phyloP scores from a whole-genome alignment of 2,113 vertebrate genomes.

The Alosa alosa region DNA sequence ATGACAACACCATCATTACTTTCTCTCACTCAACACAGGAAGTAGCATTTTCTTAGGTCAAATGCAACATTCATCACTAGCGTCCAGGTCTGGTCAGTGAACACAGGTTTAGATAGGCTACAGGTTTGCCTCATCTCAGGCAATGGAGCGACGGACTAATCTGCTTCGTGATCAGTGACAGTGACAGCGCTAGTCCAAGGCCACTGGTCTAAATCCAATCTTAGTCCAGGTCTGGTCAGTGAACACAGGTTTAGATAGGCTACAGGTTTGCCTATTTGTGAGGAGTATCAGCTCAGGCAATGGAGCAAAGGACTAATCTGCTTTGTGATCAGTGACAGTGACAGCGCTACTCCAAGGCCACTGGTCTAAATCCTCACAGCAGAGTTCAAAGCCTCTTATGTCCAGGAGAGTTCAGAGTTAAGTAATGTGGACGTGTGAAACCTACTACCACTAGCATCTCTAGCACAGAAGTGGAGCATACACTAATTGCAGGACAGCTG shows the following conservation, averaged over 20 bases:
- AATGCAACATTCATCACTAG: background rate
- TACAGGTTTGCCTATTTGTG: background rate
- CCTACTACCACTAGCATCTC: background rate
- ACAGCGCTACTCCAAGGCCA: background rate
- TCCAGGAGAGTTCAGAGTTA: conserved; percentile 47
- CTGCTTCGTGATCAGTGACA: conserved; percentile 31
- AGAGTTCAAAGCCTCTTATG: conserved; percentile 63
- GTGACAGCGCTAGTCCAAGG: background rate
- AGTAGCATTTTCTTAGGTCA: background rate
- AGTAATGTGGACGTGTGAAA: conserved; percentile 37
- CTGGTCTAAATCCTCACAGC: conserved; percentile 51
- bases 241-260: background rate
- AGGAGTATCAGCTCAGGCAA: conserved; percentile 8
- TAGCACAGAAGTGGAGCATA: background rate
- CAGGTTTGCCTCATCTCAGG: background rate
- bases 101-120: background rate
- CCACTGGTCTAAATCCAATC: conserved; percentile 49
- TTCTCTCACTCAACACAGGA: background rate
- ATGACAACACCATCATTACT: background rate
- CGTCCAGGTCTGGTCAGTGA: background rate
- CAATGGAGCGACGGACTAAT: conserved; percentile 45
- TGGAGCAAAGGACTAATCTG: conserved; percentile 48
- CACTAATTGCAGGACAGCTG: background rate
- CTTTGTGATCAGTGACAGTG: conserved; percentile 30
- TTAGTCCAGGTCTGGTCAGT: background rate